These are phyloP conservation scores for Aphrophora alni DNA, from an alignment of 2,888 invertebrate species.

Conservation along the genomic window DNA sequence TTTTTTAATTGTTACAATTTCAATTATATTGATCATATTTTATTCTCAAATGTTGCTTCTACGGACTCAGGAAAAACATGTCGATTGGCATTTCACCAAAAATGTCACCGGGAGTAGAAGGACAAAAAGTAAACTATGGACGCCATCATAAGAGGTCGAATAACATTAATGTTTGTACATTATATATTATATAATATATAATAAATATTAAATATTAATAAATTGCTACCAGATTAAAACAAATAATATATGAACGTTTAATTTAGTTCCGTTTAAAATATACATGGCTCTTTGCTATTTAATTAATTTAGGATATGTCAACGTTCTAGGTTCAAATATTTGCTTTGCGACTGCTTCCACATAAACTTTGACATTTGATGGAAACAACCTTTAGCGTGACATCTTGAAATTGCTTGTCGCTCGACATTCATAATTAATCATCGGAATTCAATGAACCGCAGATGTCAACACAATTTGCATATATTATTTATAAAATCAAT, in stretches of 20 bases:
- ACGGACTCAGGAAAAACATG: no score
- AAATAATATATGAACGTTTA: background rate
- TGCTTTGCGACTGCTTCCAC: background rate
- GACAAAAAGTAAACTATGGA: no score
- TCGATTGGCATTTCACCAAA: no score
- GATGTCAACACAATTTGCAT: background rate
- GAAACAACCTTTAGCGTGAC: background rate
- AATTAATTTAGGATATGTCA: background rate
- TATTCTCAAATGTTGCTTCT: no score
- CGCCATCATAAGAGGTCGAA: no score
- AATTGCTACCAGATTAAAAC: no score
- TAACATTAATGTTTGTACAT: no score
- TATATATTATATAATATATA: no score
- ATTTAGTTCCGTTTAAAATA: background rate
- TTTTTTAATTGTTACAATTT: no score
- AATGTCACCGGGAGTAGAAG: no score
- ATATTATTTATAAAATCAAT: background rate
- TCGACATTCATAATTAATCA: constrained; percentile 5
- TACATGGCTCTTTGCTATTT: background rate
- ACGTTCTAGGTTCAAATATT: background rate
- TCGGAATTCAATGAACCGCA: background rate
- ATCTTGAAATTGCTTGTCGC: background rate
- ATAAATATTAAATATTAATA: no score
- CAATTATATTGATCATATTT: no score
- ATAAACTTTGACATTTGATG: background rate